phyloP scores from a whole-genome alignment of 2,797 vertebrate genomes.

The Pseudocheirus occidentalis region DNA sequence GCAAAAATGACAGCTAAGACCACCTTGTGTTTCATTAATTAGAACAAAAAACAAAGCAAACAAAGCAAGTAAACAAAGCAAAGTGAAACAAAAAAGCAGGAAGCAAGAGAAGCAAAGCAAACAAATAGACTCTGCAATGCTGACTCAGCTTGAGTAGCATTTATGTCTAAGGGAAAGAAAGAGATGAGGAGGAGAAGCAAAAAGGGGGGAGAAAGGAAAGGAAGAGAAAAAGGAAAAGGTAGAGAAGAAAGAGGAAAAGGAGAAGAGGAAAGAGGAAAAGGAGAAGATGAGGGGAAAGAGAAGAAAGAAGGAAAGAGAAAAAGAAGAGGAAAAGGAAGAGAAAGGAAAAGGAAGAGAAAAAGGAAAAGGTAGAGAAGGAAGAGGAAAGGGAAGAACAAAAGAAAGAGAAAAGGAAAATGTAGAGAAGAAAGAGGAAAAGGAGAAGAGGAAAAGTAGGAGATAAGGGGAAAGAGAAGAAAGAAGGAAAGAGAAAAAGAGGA shows the following conservation, averaged over 20 bases:
- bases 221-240: rapidly evolving
- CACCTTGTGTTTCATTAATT: neutral
- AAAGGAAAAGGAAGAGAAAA: too few species aligned
- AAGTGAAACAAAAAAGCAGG: too few species aligned
- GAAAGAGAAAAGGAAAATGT: neutral
- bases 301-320: neutral
- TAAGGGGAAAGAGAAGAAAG: too few species aligned
- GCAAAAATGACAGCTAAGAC: neutral
- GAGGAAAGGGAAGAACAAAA: neutral
- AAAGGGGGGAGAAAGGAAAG: neutral
- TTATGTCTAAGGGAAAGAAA: neutral
- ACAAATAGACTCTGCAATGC: neutral
- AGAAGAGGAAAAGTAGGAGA: rapidly evolving
- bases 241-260: too few species aligned
- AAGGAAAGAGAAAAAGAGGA: too few species aligned
- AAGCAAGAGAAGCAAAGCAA: neutral
- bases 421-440: too few species aligned
- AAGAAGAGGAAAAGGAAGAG: neutral
- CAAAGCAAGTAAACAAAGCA: neutral
- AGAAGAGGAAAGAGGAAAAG: neutral
- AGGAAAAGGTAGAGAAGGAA: too few species aligned
- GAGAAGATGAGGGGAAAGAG: neutral
- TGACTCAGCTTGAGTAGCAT: neutral
- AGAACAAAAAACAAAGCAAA: neutral
- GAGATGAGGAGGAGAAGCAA: neutral